phyloP scores from a whole-genome alignment of 2,888 invertebrate species.

The Eupithecia subfuscata region DNA sequence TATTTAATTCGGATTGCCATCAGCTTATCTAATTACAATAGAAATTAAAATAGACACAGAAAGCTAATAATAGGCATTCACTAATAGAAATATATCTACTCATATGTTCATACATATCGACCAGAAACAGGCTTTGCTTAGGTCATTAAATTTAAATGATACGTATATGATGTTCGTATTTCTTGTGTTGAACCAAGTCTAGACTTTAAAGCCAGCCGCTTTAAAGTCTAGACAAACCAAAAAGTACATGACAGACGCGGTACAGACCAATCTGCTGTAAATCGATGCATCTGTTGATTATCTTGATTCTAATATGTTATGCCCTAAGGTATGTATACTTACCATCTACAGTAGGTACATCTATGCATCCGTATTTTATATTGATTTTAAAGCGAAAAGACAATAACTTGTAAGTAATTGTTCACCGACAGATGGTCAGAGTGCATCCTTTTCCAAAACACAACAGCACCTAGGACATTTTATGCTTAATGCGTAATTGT shows the following conservation, averaged over 20 bases:
- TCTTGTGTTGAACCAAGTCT: background rate
- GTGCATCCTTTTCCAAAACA: constrained; percentile 22
- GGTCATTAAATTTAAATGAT: background rate
- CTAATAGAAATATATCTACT: too few relatives aligned
- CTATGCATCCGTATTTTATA: background rate
- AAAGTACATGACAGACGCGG: too few relatives aligned
- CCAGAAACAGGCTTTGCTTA: too few relatives aligned
- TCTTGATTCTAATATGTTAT: background rate
- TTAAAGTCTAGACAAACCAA: background rate
- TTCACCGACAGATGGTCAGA: constrained; percentile 18
- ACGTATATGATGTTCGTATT: background rate
- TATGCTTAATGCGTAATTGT: constrained; percentile 22
- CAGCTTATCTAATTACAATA: too few relatives aligned
- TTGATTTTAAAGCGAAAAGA: background rate
- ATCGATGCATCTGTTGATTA: background rate
- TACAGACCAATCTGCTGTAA: too few relatives aligned
- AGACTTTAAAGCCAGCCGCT: background rate
- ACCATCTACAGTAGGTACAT: background rate
- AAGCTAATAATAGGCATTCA: too few relatives aligned
- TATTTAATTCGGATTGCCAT: too few relatives aligned
- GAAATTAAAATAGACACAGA: too few relatives aligned
- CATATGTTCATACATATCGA: too few relatives aligned
- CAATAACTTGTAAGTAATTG: background rate
- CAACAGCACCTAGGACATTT: constrained; percentile 19
- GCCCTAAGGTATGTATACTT: background rate